These are phyloP conservation scores for Branchinecta lynchi DNA, from an alignment of 1,140 invertebrate genomes.

Conservation along the genomic window DNA sequence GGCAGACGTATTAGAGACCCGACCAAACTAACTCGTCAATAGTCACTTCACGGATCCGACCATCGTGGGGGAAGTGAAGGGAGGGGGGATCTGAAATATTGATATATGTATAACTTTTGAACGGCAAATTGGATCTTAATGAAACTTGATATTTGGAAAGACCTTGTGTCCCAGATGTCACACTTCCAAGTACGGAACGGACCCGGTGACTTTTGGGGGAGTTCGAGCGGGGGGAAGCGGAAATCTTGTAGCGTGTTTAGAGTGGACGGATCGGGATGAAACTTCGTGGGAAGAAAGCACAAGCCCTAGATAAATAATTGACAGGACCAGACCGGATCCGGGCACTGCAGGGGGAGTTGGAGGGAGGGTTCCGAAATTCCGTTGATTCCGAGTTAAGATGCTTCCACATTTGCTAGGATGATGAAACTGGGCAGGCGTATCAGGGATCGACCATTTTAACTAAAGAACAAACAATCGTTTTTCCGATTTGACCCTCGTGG, in stretches of 20 bases:
- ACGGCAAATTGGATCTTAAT: no score
- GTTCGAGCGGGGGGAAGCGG: background rate
- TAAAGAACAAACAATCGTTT: background rate
- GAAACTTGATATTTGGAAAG: no score
- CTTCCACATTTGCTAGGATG: no score
- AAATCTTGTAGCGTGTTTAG: slow-evolving; percentile 4
- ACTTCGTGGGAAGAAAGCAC: no score
- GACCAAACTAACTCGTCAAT: background rate
- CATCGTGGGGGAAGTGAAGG: background rate
- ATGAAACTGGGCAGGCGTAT: background rate
- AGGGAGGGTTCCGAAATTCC: no score
- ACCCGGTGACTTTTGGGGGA: background rate
- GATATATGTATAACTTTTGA: no score
- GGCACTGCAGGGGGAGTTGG: no score
- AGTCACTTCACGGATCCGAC: background rate
- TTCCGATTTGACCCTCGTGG: background rate
- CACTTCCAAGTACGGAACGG: background rate
- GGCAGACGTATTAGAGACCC: background rate
- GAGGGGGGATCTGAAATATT: background rate
- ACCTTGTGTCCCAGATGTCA: background rate
- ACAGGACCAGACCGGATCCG: no score
- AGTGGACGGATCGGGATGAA: no score
- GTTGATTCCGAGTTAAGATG: no score
- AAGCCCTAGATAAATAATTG: no score
- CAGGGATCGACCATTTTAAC: background rate